Conservation (phyloP, 1,140 invertebrate genomes). For the Aphaenogaster floridana region DNA sequence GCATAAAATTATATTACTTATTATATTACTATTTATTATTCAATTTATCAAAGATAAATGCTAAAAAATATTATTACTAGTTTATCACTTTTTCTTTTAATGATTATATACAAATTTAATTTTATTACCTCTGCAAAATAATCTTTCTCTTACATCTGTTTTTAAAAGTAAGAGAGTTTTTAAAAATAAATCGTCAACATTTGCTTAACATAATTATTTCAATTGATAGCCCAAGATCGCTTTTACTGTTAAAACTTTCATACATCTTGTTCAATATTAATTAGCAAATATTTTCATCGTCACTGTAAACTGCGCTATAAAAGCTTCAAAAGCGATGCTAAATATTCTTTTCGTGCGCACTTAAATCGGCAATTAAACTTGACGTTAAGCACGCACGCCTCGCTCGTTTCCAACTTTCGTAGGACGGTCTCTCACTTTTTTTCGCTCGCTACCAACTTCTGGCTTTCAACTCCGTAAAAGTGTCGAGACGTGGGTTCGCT, state of each 20-base stretch:
- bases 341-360: slow-evolving; percentile 33
- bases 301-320: neutral
- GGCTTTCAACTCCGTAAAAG: slow-evolving; percentile 42
- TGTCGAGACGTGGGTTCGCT: slow-evolving; percentile 36
- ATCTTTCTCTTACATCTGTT: neutral
- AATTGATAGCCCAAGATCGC: neutral
- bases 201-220: neutral
- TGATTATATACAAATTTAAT: neutral
- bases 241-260: neutral
- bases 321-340: slow-evolving; percentile 16
- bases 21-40: neutral
- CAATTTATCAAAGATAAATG: neutral
- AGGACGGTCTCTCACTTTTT: slow-evolving; percentile 12
- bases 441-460: slow-evolving; percentile 36
- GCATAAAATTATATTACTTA: neutral
- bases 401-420: slow-evolving; percentile 46
- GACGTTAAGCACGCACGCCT: slow-evolving; percentile 44
- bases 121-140: neutral
- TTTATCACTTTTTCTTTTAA: neutral
- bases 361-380: slow-evolving; percentile 50
- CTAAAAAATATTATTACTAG: neutral
- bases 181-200: neutral
- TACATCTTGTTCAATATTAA: neutral
- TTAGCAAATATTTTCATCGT: slow-evolving; percentile 17
- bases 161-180: neutral